Conservation (phyloP, 1,140 invertebrate genomes). For the Neodiprion pinetum region DNA sequence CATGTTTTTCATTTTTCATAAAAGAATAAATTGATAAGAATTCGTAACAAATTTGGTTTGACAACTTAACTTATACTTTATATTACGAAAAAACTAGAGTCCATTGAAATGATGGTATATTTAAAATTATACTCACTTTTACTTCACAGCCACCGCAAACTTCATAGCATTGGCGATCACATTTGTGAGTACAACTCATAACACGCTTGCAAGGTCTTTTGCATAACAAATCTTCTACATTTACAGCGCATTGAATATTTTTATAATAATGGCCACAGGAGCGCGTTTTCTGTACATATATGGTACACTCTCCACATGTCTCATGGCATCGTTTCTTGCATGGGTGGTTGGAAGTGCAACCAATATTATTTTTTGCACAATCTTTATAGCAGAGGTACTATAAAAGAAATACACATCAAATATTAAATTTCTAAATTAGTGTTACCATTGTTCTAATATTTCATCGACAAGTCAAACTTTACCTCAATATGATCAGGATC, state of each 20-base stretch:
- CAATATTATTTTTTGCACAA: constrained; percentile 55
- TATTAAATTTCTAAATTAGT: constrained; percentile 47
- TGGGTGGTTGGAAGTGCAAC: constrained; percentile 56
- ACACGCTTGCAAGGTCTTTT: constrained; percentile 55
- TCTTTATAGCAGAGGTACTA: constrained; percentile 62
- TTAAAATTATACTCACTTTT: constrained; percentile 44
- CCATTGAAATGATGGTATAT: no score
- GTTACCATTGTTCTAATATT: constrained; percentile 1
- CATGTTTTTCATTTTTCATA: no score
- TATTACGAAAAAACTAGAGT: no score
- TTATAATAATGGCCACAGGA: constrained; percentile 55
- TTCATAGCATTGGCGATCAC: constrained; percentile 58
- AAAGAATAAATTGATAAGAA: no score
- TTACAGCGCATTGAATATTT: constrained; percentile 49
- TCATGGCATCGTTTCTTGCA: constrained; percentile 62
- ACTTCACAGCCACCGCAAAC: constrained; percentile 55
- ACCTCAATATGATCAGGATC: constrained; percentile 62
- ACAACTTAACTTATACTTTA: no score
- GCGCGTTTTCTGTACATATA: constrained; percentile 56
- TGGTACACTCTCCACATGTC: constrained; percentile 60
- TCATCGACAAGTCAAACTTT: constrained; percentile 8
- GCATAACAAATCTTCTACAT: constrained; percentile 52
- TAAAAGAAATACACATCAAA: constrained; percentile 35
- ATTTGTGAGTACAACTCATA: constrained; percentile 61
- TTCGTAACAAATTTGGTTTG: no score